Conservation (phyloP, 2,797 vertebrate species). For the Gambelia wislizenii region DNA sequence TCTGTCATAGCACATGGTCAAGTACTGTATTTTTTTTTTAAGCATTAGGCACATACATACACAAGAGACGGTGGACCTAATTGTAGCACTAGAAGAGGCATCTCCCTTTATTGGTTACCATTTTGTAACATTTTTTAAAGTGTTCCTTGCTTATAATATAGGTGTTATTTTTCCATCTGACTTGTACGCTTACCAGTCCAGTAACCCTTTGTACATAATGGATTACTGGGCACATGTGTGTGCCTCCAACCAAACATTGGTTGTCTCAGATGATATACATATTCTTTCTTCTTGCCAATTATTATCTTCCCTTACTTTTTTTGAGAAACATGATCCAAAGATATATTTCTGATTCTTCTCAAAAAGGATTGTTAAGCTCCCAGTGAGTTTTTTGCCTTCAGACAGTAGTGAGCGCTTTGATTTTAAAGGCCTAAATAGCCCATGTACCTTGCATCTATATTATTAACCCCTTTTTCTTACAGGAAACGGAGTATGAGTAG, state of each 20-base stretch:
- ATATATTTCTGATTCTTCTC: background rate
- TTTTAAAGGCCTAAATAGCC: background rate
- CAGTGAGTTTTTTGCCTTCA: background rate
- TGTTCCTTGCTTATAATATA: constrained; percentile 2
- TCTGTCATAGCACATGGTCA: constrained; percentile 34
- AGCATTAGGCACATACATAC: constrained; percentile 7
- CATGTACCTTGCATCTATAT: background rate
- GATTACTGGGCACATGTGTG: background rate
- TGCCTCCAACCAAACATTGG: background rate
- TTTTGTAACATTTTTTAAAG: background rate
- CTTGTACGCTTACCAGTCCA: background rate
- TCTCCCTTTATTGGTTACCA: constrained; percentile 11
- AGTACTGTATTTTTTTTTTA: constrained; percentile 14
- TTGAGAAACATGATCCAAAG: background rate
- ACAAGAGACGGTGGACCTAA: background rate
- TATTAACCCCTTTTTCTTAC: background rate
- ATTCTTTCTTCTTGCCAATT: background rate
- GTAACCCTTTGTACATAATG: background rate
- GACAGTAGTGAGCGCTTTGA: background rate
- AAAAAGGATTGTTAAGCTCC: background rate
- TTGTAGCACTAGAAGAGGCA: background rate
- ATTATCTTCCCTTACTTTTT: background rate
- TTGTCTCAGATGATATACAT: background rate
- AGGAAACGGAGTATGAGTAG: too few species aligned
- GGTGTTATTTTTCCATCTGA: background rate